Conservation (phyloP, 2,797 vertebrate genomes). For the Chrysocyon brachyurus region DNA sequence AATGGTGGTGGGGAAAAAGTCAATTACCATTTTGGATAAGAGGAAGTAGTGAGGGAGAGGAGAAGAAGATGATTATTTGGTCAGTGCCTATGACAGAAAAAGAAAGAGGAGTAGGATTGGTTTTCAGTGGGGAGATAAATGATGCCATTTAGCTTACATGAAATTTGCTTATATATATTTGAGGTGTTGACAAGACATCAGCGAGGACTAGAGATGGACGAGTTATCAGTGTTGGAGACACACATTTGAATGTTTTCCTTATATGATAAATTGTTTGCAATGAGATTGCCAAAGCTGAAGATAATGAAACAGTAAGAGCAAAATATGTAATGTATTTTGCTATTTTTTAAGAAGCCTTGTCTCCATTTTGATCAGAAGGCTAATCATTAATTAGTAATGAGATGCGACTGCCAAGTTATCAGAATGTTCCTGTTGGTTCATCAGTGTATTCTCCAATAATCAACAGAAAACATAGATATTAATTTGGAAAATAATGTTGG, state of each 20-base stretch:
- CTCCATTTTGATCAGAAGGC: background rate
- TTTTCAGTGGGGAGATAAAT: background rate
- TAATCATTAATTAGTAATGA: slow-evolving; percentile 26
- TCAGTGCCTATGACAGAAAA: background rate
- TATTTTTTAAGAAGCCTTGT: background rate
- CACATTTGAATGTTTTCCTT: background rate
- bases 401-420: background rate
- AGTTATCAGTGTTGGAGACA: background rate
- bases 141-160: background rate
- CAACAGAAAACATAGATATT: background rate
- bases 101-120: background rate
- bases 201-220: background rate
- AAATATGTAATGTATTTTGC: slow-evolving; percentile 1
- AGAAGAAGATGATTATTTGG: background rate
- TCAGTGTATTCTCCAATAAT: background rate
- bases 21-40: background rate
- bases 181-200: background rate
- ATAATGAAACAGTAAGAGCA: background rate
- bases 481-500: slow-evolving; percentile 17
- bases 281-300: background rate
- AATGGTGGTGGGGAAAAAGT: background rate
- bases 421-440: slow-evolving; percentile 11
- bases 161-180: background rate
- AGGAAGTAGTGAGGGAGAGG: background rate
- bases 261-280: background rate